Conservation (phyloP, 1,140 invertebrate genomes). For the Orussus abietinus region DNA sequence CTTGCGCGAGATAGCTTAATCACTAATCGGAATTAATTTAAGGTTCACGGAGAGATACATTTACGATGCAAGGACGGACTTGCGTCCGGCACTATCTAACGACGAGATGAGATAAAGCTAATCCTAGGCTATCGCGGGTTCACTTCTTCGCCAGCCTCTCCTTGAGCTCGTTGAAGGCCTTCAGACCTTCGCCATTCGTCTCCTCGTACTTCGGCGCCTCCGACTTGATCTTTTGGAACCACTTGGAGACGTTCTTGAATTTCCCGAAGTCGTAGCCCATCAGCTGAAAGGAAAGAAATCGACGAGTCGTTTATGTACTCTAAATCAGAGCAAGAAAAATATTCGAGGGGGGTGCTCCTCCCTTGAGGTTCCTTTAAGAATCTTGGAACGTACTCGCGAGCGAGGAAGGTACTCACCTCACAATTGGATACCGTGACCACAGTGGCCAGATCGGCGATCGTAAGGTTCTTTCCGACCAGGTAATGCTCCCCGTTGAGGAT, state of each 20-base stretch:
- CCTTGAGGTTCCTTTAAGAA: no score
- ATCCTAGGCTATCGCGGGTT: no score
- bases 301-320: background rate
- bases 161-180: slow-evolving; percentile 41
- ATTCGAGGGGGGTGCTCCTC: no score
- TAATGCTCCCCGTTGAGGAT: slow-evolving; percentile 65
- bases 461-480: slow-evolving; percentile 65
- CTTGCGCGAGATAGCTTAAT: no score
- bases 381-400: no score
- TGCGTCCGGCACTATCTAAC: no score
- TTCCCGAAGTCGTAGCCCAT: slow-evolving; percentile 61
- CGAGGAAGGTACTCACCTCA: slow-evolving; percentile 57
- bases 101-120: no score
- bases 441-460: slow-evolving; percentile 68
- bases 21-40: no score
- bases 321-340: no score
- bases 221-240: slow-evolving; percentile 64
- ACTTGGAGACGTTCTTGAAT: slow-evolving; percentile 64
- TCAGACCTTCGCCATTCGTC: slow-evolving; percentile 56
- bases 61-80: no score
- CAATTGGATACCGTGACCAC: slow-evolving; percentile 61
- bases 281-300: slow-evolving; percentile 31
- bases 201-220: slow-evolving; percentile 68
- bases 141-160: slow-evolving; percentile 26
- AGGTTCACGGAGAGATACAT: no score